Evolutionary conservation across 2,797 vertebrate species (phyloP).

Genomic region (Margarornis squamiger): DNA sequence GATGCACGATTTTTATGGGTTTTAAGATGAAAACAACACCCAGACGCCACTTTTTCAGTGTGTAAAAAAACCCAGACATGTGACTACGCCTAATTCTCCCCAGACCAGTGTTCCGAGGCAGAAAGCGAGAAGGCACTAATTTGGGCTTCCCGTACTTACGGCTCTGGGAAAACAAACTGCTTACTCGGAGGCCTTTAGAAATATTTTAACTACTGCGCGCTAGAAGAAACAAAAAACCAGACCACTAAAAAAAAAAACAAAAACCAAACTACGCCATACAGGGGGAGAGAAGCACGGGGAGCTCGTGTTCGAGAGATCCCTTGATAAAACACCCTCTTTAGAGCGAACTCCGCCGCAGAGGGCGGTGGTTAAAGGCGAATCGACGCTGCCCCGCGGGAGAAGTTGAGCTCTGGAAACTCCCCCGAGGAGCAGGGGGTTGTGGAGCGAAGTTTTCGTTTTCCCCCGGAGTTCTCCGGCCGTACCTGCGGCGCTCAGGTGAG

Average conservation of each 20-base stretch:
- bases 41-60: background rate
- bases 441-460: background rate
- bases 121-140: background rate
- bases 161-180: background rate
- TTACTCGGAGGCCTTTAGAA: background rate
- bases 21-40: background rate
- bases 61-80: background rate
- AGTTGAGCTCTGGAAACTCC: background rate
- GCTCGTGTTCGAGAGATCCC: background rate
- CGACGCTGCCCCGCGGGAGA: background rate
- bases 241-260: background rate
- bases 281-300: background rate
- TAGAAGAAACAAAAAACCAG: background rate
- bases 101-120: background rate
- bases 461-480: background rate
- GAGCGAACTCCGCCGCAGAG: background rate
- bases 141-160: background rate
- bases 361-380: background rate
- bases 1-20: background rate
- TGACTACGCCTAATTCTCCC: background rate
- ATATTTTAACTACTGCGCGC: background rate
- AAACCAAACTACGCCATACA: background rate
- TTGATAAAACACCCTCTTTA: background rate
- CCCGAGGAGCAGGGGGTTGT: background rate
- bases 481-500: conserved; percentile 16